Base-by-base conservation (phyloP, 2,113 vertebrate genomes). In the Hippolais icterina region DNA sequence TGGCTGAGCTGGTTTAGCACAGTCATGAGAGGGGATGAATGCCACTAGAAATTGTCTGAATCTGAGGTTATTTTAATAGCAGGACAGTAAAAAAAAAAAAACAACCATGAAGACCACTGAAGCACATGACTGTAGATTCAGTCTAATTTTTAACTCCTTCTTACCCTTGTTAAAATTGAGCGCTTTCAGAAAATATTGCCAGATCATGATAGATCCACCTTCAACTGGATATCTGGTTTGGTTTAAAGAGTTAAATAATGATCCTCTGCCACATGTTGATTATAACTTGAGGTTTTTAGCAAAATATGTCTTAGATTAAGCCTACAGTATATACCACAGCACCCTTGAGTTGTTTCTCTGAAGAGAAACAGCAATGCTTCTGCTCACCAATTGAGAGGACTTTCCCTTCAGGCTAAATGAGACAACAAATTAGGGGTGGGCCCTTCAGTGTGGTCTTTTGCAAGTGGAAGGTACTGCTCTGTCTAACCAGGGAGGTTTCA, bases 371-470 rank as follows among this genome's bases (percentile, higher is more conserved):
- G 93, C 87, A 83, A 90, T 92, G 24, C 76, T 72, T 70, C 95
- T 83, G 82, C 90, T 95, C 5, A 71, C 61, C 52, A 74, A 60
- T 79, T 46, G 52, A 82, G 54, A 94, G 19, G 83, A 95, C 93
- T 96, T 96, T 95, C 93, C 91, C 95, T 91, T 85, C 83, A 89
- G 97, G 94, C 93, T 95, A 94, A 94, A 95, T 87, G 93, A 96
- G 96, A 92, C 91, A 95, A 94, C 87, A 94, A 92, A 97, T 93
- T 85, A 89, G 72, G 90, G 90, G 94, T 95, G 95, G 92, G 96
- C 94, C 97, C 97, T 98, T 98, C 97, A 89, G 98, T 99, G 98
- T 98, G 99, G 98, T 98, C 98, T 81, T 91, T 91, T 35, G 11
- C 68, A 86, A 65, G 42, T 49, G 69, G 94, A 97, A 96, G 98